These are phyloP conservation scores for Trichechus manatus DNA, from an alignment of 2,113 vertebrate species.

Conservation along the genomic window DNA sequence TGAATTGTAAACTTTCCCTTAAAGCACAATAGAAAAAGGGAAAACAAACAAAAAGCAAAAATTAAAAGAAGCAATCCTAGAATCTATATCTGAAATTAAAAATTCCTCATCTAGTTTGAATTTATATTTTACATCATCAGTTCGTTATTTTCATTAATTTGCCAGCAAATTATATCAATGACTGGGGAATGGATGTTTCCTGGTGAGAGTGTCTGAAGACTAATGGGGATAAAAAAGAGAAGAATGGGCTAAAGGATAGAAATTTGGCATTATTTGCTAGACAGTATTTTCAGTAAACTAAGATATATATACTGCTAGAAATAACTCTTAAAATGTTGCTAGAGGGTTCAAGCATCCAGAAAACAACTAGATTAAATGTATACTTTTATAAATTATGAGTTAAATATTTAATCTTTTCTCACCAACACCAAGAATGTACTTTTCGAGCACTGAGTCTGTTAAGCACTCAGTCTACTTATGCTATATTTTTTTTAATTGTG, in stretches of 20 bases:
- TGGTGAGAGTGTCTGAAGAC: background rate
- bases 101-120: background rate
- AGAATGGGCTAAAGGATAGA: background rate
- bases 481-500: background rate
- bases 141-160: conserved; percentile 24
- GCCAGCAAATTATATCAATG: conserved; percentile 18
- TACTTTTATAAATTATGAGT: background rate
- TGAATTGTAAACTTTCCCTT: too few species aligned
- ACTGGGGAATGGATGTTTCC: conserved; percentile 1
- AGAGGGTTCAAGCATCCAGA: background rate
- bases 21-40: too few species aligned
- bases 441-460: background rate
- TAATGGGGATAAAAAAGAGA: background rate
- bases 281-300: background rate
- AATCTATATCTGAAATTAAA: background rate
- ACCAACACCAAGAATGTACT: background rate
- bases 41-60: background rate
- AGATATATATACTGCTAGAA: background rate
- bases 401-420: background rate
- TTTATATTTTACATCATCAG: background rate
- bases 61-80: background rate
- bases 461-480: background rate
- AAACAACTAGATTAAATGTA: background rate
- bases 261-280: background rate
- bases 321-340: background rate